phyloP scores from a whole-genome alignment of 2,888 invertebrate genomes.

The Malthinus seriepunctatus region DNA sequence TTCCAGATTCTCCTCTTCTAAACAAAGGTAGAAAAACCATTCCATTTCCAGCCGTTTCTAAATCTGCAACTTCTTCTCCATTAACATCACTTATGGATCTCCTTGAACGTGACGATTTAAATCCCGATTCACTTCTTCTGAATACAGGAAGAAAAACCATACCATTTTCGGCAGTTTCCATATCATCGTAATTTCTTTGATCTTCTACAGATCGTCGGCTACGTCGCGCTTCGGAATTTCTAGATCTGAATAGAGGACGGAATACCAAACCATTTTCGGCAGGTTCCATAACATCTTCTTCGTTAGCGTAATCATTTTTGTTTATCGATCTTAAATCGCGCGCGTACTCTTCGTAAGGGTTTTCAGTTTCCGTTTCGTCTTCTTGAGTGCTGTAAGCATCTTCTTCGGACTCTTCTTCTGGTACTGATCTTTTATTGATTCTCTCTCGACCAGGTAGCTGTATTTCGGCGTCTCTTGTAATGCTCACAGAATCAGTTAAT shows the following conservation, averaged over 20 bases:
- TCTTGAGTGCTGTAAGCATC: neutral
- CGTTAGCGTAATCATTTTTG: neutral
- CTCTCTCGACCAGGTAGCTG: slow-evolving; percentile 30
- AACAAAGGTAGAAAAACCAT: slow-evolving; percentile 27
- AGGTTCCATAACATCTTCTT: slow-evolving; percentile 10
- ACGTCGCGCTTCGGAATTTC: neutral
- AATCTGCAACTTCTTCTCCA: slow-evolving; percentile 8
- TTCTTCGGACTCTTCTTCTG: slow-evolving; percentile 1
- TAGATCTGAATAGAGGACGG: slow-evolving; percentile 15
- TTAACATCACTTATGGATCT: neutral
- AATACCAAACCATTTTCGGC: slow-evolving; percentile 23
- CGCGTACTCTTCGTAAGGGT: neutral
- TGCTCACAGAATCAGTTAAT: slow-evolving; percentile 47
- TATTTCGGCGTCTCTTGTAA: slow-evolving; percentile 25
- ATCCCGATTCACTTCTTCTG: neutral
- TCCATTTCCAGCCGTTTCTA: slow-evolving; percentile 20
- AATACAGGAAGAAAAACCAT: slow-evolving; percentile 25
- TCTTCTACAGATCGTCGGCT: neutral
- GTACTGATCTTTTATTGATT: slow-evolving; percentile 29
- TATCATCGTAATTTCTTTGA: neutral
- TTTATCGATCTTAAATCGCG: neutral
- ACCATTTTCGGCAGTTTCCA: slow-evolving; percentile 21
- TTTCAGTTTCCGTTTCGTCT: neutral
- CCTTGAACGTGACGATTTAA: neutral
- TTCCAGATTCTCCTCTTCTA: slow-evolving; percentile 7